phyloP scores from a whole-genome alignment of 2,888 invertebrate species.

The Dolichopus griseipennis region DNA sequence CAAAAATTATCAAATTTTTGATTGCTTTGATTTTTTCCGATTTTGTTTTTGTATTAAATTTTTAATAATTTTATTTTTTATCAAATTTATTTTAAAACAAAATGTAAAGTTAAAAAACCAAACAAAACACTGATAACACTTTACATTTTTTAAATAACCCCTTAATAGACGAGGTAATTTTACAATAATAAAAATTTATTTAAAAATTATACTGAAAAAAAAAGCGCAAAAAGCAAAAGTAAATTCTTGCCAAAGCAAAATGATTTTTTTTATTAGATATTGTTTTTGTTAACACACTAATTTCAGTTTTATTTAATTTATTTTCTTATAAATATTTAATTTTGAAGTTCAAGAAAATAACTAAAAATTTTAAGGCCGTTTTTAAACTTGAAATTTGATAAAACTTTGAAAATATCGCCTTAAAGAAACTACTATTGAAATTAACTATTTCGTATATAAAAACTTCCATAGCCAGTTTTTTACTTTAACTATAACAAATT shows the following conservation, averaged over 20 bases:
- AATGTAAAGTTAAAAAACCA: neutral
- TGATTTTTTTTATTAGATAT: neutral
- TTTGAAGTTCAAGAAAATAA: too few relatives aligned
- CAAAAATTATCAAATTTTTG: neutral
- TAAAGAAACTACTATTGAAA: too few relatives aligned
- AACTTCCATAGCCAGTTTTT: too few relatives aligned
- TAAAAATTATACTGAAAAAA: too few relatives aligned
- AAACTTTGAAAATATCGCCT: too few relatives aligned
- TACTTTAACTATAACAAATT: too few relatives aligned
- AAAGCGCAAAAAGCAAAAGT: neutral
- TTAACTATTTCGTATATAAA: too few relatives aligned
- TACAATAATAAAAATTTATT: neutral
- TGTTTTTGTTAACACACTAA: neutral
- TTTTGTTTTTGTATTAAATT: neutral
- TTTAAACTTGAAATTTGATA: too few relatives aligned
- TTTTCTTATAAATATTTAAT: neutral
- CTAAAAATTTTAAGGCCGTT: too few relatives aligned
- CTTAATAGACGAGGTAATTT: constrained; percentile 1
- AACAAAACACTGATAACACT: neutral
- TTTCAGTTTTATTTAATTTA: neutral
- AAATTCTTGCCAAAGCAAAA: neutral
- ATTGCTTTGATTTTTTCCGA: neutral
- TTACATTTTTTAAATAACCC: neutral
- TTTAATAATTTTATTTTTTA: neutral
- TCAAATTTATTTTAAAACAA: neutral